Conservation (phyloP, 1,140 invertebrate species). For the Cephus cinctus region DNA sequence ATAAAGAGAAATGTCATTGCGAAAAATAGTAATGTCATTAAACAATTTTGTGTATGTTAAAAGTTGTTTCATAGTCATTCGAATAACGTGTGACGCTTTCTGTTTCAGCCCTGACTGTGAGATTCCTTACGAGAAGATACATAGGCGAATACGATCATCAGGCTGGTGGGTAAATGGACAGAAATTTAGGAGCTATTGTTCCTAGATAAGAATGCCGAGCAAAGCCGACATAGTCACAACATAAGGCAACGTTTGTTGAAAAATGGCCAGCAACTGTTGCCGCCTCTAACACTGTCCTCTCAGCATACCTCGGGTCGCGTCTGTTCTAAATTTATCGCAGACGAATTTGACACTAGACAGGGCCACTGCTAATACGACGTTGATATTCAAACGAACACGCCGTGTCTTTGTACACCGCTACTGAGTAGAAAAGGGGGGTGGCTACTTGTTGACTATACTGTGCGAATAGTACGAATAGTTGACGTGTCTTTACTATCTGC, state of each 20-base stretch:
- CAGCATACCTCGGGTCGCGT: slow-evolving; percentile 25
- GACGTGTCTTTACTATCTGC: no score
- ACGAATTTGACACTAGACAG: slow-evolving; percentile 45
- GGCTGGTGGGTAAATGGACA: slow-evolving; percentile 69
- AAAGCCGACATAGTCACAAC: slow-evolving; percentile 17
- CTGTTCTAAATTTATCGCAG: slow-evolving; percentile 46
- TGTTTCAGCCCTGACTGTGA: slow-evolving; percentile 80
- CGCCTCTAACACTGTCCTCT: slow-evolving; percentile 16
- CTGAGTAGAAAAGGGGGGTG: no score
- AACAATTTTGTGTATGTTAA: no score
- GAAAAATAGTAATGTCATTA: no score
- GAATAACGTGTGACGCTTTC: no score
- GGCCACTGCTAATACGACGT: slow-evolving; percentile 26
- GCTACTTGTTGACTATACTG: no score
- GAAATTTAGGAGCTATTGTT: no score
- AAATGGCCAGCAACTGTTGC: slow-evolving; percentile 36
- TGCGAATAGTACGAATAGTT: no score
- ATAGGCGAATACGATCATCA: slow-evolving; percentile 94
- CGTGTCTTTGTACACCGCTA: slow-evolving; percentile 25
- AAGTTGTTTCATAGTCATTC: no score
- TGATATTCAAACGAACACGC: slow-evolving; percentile 26
- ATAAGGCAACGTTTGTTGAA: slow-evolving; percentile 24
- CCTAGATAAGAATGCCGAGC: slow-evolving; percentile 10
- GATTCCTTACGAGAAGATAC: slow-evolving; percentile 85
- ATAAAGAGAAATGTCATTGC: no score